These are phyloP conservation scores for Mola mola DNA, from an alignment of 2,113 vertebrate genomes.

Conservation along the genomic window DNA sequence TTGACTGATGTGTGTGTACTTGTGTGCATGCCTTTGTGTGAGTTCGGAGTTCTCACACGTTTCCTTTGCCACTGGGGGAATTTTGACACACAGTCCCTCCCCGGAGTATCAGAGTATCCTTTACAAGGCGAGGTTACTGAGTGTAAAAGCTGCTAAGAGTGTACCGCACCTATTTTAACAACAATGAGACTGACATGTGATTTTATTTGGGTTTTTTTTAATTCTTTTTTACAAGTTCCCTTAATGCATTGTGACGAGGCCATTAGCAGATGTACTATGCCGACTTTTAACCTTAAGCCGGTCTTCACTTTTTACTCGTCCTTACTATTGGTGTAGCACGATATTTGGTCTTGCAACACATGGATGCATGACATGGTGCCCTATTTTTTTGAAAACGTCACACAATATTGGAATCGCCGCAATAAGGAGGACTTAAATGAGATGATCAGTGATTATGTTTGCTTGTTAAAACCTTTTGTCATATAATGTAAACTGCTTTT, in stretches of 20 bases:
- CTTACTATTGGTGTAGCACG: slow-evolving; percentile 13
- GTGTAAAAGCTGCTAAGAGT: slow-evolving; percentile 51
- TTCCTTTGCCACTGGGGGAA: slow-evolving; percentile 25
- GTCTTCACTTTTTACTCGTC: slow-evolving; percentile 35
- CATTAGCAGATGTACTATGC: slow-evolving; percentile 31
- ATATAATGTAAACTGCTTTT: too few relatives aligned
- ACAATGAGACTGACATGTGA: slow-evolving; percentile 44
- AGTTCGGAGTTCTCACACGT: slow-evolving; percentile 31
- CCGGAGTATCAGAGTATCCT: slow-evolving; percentile 30
- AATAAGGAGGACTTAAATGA: slow-evolving; percentile 10
- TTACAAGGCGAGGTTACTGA: slow-evolving; percentile 50
- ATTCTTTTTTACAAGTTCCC: too few relatives aligned
- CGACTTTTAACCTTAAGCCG: slow-evolving; percentile 51
- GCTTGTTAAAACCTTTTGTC: neutral
- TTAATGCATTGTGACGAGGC: slow-evolving; percentile 20
- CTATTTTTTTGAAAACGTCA: slow-evolving; percentile 36
- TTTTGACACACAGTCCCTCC: slow-evolving; percentile 41
- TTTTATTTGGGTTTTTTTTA: too few relatives aligned
- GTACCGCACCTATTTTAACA: slow-evolving; percentile 12
- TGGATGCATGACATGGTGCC: neutral
- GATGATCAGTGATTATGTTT: slow-evolving; percentile 13
- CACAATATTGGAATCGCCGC: neutral
- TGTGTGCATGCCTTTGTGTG: slow-evolving; percentile 27
- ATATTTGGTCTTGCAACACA: slow-evolving; percentile 1
- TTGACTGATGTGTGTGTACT: slow-evolving; percentile 13